Conservation (phyloP, 1,140 invertebrate genomes). For the Anastatus disparis region DNA sequence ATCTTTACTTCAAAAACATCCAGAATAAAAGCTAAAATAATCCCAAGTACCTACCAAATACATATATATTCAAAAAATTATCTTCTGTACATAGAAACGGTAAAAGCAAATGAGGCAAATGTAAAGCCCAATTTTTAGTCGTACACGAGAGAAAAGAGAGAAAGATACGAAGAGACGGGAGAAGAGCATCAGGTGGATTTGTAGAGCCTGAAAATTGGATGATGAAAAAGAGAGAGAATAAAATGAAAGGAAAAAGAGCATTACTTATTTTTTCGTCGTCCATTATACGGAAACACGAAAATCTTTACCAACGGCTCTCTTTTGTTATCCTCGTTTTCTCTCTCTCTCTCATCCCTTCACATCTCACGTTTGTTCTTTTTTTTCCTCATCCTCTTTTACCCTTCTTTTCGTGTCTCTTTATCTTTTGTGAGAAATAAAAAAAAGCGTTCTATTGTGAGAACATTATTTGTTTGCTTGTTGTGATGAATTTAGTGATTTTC, state of each 20-base stretch:
- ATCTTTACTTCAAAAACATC: too few relatives aligned
- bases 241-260: too few relatives aligned
- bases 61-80: slow-evolving; percentile 17
- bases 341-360: neutral
- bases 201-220: slow-evolving; percentile 33
- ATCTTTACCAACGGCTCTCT: slow-evolving; percentile 8
- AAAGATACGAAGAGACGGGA: neutral
- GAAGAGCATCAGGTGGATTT: slow-evolving; percentile 32
- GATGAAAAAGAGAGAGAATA: slow-evolving; percentile 8
- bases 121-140: too few relatives aligned
- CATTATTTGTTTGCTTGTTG: neutral
- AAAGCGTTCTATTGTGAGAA: slow-evolving; percentile 4
- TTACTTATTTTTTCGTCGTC: slow-evolving; percentile 27
- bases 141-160: neutral
- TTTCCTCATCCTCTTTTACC: neutral
- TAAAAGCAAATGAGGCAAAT: too few relatives aligned
- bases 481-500: slow-evolving; percentile 8
- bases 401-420: neutral
- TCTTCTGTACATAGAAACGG: neutral
- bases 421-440: neutral
- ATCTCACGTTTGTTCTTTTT: neutral
- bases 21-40: too few relatives aligned
- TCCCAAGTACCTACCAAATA: too few relatives aligned
- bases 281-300: slow-evolving; percentile 24
- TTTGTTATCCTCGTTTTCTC: neutral